Percentiles rank a stretch among this genome's conserved stretches.
phyloP scores from a whole-genome alignment of 2,797 vertebrate species.

The Alauda arvensis region DNA sequence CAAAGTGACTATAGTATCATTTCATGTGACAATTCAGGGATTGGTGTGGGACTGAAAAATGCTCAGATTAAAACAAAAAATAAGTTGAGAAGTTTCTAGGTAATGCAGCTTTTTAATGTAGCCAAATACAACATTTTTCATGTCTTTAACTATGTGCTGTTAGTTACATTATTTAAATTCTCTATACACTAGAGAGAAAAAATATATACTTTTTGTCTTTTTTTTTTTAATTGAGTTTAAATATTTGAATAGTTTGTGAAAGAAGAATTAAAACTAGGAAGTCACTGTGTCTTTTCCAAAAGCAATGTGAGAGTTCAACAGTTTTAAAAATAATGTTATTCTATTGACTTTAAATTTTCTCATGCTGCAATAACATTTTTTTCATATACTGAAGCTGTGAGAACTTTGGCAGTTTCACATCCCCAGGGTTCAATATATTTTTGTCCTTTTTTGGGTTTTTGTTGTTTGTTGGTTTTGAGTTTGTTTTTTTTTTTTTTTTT shows the following conservation, averaged over 20 bases:
- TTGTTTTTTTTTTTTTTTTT: fast-evolving
- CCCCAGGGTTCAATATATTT: background rate
- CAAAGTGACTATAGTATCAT: background rate
- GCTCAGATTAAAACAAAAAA: background rate
- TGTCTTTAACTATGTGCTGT: background rate
- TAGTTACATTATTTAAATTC: background rate
- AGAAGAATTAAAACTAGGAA: background rate
- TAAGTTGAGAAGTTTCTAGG: background rate
- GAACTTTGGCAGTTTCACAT: background rate
- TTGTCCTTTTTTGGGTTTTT: fast-evolving
- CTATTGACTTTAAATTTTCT: background rate
- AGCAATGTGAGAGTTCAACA: background rate
- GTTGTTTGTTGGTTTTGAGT: too few relatives aligned
- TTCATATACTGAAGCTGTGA: background rate
- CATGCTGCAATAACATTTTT: background rate
- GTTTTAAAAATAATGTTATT: background rate
- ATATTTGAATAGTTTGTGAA: background rate
- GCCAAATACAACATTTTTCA: background rate
- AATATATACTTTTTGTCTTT: fast-evolving
- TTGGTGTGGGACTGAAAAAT: background rate
- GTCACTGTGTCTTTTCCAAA: background rate
- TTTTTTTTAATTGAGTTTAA: background rate
- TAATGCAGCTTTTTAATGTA: background rate
- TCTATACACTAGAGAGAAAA: background rate
- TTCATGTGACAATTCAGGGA: background rate